Base-by-base conservation (phyloP, 2,888 invertebrate genomes). In the Rhimphoctona megacephalus region DNA sequence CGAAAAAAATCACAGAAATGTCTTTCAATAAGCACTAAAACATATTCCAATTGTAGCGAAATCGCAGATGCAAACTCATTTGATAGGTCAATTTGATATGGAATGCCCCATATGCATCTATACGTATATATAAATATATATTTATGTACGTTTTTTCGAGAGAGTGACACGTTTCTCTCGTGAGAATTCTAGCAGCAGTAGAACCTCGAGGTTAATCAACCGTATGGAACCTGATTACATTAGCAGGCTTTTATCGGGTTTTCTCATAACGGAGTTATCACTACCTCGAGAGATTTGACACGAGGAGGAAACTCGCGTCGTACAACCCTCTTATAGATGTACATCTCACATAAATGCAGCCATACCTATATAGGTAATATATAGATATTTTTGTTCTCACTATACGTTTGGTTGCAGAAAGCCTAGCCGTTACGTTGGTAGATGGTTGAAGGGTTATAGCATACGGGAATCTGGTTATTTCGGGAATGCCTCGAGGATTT, bases 171-270 rank as follows among this genome's bases (percentile, higher is more conserved):
- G 66, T 66, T 76, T 67, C 73, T 91, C 91, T 89, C 90, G 89
- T 83, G 90, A 90, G 90, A 90, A 89, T 89, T 91, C 85, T 89
- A 89, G 89, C 88, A 81, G 39, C 46, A 77, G 72, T 52, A 54
- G 70, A 81, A 88, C 87, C 88, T 89, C 88, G 89, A 90, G 90
- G 91, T 92, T 93, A 92, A 93, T 93, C 92, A 93, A 92, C 92
- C 93, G 91, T 92, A 91, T 91, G 90, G 89, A 91, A 91, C 89
- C 90, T 91, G 92, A 93, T 93, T 92, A 92, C 91, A 92, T 93
- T 92, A 93, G 90, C 90, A 87, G 90, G 92, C 90, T 93, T 92
- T 92, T 91, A 93, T 92, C 90, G 90, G 91, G 89, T 92, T 91
- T 91, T 89, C 91, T 89, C 88, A 88, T 91, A 91, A 92, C 90